phyloP scores from a whole-genome alignment of 2,797 vertebrate genomes.

The Strix occidentalis region DNA sequence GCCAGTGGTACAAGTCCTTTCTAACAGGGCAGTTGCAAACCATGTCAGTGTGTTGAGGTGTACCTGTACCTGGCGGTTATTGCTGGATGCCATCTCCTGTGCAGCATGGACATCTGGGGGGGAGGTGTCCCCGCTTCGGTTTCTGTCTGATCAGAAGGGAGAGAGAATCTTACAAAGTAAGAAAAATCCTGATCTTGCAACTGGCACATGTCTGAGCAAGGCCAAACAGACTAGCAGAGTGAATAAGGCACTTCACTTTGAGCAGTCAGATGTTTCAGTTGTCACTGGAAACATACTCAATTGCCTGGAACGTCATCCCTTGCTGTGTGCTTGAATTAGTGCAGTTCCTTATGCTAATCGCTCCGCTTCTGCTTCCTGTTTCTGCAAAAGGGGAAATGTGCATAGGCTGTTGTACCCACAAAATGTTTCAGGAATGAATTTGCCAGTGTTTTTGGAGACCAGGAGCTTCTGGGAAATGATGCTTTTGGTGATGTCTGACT shows the following conservation, averaged over 20 bases:
- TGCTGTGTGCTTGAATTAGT: background rate
- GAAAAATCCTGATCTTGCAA: background rate
- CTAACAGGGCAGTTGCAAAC: background rate
- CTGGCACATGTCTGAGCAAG: background rate
- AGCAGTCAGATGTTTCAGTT: background rate
- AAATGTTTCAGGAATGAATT: background rate
- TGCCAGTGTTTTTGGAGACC: background rate
- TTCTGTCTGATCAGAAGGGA: background rate
- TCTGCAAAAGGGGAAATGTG: background rate
- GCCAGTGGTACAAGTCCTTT: background rate
- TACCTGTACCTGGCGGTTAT: background rate
- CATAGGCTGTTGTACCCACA: background rate
- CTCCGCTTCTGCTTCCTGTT: background rate
- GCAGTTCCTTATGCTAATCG: rapidly evolving
- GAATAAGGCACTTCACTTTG: background rate
- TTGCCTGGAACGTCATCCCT: background rate
- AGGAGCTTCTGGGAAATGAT: background rate
- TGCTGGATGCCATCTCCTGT: background rate
- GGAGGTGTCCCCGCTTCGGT: background rate
- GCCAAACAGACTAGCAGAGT: background rate
- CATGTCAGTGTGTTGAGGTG: background rate
- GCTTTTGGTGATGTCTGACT: background rate
- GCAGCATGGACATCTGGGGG: background rate
- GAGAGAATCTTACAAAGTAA: background rate
- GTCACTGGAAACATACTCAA: background rate